These are phyloP conservation scores for Phrynosoma platyrhinos DNA, from an alignment of 2,113 vertebrate species.

Conservation along the genomic window DNA sequence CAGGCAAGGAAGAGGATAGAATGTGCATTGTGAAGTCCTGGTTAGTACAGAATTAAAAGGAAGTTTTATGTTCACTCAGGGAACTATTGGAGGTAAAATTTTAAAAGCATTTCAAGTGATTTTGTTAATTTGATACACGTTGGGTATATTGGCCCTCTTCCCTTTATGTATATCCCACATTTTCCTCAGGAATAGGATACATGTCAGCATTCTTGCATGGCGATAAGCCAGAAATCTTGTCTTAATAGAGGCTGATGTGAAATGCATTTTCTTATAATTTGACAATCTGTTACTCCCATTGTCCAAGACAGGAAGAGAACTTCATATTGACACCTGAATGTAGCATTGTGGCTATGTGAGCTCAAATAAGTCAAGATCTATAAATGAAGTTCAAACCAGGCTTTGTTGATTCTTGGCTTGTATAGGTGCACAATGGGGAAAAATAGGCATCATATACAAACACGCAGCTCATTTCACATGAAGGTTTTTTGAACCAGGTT, in stretches of 20 bases:
- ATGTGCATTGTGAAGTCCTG: not conserved
- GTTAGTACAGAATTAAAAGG: conserved; percentile 5
- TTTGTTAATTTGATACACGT: not conserved
- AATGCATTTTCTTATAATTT: not conserved
- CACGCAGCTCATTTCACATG: too few relatives aligned
- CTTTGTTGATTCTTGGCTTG: too few relatives aligned
- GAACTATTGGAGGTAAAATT: not conserved
- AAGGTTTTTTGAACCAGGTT: too few relatives aligned
- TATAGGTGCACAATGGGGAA: too few relatives aligned
- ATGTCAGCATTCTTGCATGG: too few relatives aligned
- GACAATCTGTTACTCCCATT: not conserved
- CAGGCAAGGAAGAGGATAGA: not conserved
- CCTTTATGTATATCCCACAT: too few relatives aligned
- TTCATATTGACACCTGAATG: not conserved
- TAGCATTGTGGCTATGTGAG: not conserved
- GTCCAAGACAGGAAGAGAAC: not conserved
- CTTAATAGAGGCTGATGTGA: not conserved
- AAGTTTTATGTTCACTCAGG: not conserved
- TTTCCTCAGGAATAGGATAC: too few relatives aligned
- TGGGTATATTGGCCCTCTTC: not conserved
- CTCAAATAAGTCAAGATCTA: not conserved
- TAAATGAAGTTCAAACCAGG: not conserved
- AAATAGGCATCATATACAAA: too few relatives aligned
- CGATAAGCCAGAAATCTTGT: not conserved
- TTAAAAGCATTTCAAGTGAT: not conserved